A percentile compares a stretch with the other conserved stretches of the same genome.
Conservation (phyloP, 2,888 invertebrate species). For the Desoria tigrina region DNA sequence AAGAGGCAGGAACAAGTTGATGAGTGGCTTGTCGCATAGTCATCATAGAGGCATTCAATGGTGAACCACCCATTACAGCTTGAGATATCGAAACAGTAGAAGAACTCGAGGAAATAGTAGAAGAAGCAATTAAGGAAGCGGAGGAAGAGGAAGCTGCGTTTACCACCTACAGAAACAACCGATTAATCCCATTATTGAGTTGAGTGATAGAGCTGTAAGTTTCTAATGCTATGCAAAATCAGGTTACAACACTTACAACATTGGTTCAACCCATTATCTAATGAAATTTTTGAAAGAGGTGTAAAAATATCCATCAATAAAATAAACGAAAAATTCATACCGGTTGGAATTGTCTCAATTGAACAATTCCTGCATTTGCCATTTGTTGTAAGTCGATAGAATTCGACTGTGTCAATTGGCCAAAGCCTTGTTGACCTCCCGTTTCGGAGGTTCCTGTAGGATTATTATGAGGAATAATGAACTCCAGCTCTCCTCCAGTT, state of each 20-base stretch:
- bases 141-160: slow-evolving; percentile 12
- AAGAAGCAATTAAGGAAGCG: slow-evolving; percentile 3
- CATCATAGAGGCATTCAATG: background rate
- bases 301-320: too few species aligned
- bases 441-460: slow-evolving; percentile 14
- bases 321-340: slow-evolving; percentile 28
- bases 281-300: too few species aligned
- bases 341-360: slow-evolving; percentile 47
- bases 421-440: slow-evolving; percentile 34
- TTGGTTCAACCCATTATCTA: too few species aligned
- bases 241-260: too few species aligned
- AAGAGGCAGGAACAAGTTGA: background rate
- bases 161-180: slow-evolving; percentile 6
- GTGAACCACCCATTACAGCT: background rate
- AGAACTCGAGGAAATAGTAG: background rate
- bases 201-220: too few species aligned
- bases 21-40: background rate
- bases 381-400: slow-evolving; percentile 51
- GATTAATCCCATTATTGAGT: too few species aligned
- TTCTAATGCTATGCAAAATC: too few species aligned
- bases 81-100: slow-evolving; percentile 8
- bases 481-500: slow-evolving; percentile 45
- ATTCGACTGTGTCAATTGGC: slow-evolving; percentile 37
- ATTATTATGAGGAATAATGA: slow-evolving; percentile 45
- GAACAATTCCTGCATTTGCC: slow-evolving; percentile 50